A percentile compares a stretch with the other conserved stretches of the same genome.
Conservation (phyloP, 2,113 vertebrate species). For the Campylomormyrus tamandua region DNA sequence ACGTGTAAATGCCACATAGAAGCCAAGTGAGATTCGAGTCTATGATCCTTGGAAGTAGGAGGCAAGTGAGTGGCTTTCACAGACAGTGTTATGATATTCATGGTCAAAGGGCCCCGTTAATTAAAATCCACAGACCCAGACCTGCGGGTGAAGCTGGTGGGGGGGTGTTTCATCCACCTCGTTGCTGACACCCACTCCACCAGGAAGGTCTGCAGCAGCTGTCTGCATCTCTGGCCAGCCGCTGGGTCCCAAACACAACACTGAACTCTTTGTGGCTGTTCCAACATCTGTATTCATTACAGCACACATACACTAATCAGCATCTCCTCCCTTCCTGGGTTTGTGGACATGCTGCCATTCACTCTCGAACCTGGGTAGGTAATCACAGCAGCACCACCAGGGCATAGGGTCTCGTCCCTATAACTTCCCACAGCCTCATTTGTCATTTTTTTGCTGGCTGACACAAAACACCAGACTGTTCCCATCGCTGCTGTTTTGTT, state of each 20-base stretch:
- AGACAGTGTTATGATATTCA: background rate
- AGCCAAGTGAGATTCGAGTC: background rate
- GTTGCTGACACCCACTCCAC: background rate
- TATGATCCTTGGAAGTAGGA: background rate
- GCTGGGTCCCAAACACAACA: conserved; percentile 39
- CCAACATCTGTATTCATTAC: background rate
- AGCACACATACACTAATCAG: conserved; percentile 38
- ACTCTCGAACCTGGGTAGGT: background rate
- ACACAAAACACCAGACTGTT: background rate
- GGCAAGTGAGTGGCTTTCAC: background rate
- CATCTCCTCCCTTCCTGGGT: background rate
- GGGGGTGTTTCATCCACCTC: background rate
- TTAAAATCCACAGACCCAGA: background rate
- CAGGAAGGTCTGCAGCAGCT: conserved; percentile 13
- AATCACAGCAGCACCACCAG: background rate
- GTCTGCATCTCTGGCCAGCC: conserved; percentile 17
- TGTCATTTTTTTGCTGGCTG: background rate
- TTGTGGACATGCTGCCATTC: background rate
- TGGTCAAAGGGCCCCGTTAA: background rate
- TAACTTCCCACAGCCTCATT: background rate
- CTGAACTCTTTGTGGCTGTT: conserved; percentile 41
- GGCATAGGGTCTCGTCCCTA: background rate
- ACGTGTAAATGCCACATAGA: background rate
- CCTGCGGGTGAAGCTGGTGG: background rate
- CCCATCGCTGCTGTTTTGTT: background rate